These are phyloP conservation scores for Caenorhabditis angaria DNA, from an alignment of 2,888 invertebrate genomes.

Conservation along the genomic window DNA sequence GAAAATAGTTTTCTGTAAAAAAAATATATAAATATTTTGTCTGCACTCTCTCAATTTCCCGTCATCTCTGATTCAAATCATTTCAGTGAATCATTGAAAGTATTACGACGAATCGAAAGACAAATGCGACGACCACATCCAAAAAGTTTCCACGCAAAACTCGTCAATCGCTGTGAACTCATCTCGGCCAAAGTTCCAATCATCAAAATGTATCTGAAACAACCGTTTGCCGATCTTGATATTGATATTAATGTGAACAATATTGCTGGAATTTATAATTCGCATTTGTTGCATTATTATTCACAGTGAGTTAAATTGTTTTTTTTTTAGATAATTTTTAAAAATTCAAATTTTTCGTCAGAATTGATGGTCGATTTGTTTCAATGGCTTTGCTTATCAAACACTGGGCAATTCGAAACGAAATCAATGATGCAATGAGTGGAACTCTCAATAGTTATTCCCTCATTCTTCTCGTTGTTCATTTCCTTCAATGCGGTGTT, in stretches of 20 bases:
- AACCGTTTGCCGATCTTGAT: constrained; percentile 57
- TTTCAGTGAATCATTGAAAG: constrained; percentile 10
- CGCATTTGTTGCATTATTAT: constrained; percentile 71
- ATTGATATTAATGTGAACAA: constrained; percentile 72
- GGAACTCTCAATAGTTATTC: constrained; percentile 71
- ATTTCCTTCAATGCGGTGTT: constrained; percentile 67
- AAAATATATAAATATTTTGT: too few relatives aligned
- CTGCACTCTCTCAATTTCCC: background rate
- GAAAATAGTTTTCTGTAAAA: too few relatives aligned
- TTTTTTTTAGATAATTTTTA: background rate
- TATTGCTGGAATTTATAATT: constrained; percentile 70
- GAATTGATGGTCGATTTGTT: constrained; percentile 67
- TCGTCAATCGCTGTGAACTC: constrained; percentile 10
- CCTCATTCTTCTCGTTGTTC: constrained; percentile 69
- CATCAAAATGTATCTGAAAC: constrained; percentile 53
- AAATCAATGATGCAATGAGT: constrained; percentile 60
- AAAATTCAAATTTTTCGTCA: too few relatives aligned
- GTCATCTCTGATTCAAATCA: too few relatives aligned
- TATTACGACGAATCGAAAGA: constrained; percentile 15
- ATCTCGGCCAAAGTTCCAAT: constrained; percentile 57
- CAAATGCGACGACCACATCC: background rate
- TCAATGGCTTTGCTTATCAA: constrained; percentile 66
- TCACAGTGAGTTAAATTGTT: constrained; percentile 47
- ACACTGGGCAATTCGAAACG: constrained; percentile 69
- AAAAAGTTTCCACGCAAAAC: background rate